Evolutionary conservation across 2,797 vertebrate genomes (phyloP).

Genomic region (Darevskia mixta): DNA sequence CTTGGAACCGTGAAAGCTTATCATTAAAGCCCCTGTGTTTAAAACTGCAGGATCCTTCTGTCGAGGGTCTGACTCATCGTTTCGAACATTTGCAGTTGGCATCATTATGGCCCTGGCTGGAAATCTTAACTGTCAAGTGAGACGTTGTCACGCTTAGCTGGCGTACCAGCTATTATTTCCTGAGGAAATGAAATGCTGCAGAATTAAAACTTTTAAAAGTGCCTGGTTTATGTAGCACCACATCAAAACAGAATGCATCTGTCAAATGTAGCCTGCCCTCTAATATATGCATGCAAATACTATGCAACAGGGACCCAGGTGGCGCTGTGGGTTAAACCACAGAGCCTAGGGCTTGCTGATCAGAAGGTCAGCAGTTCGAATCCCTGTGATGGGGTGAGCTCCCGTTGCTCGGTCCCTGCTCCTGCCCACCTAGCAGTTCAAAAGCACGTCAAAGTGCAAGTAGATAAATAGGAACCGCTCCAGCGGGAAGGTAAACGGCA

Average conservation of each 20-base stretch:
- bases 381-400: too few species aligned
- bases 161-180: neutral
- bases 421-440: too few species aligned
- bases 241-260: neutral
- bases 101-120: neutral
- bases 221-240: neutral
- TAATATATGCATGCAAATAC: too few species aligned
- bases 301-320: neutral
- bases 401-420: too few species aligned
- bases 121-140: neutral
- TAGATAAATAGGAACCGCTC: too few species aligned
- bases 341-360: too few species aligned
- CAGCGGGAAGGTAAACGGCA: too few species aligned
- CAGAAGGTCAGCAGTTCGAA: too few species aligned
- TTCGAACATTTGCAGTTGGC: neutral
- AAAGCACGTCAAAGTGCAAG: too few species aligned
- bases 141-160: neutral
- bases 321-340: too few species aligned
- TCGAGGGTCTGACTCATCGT: neutral
- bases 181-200: neutral
- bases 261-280: neutral
- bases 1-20: neutral
- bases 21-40: neutral
- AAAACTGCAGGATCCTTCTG: neutral
- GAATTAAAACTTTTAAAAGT: neutral